Evolutionary conservation across 2,797 vertebrate species (phyloP).

Genomic region (Tenualosa thibaudeaui): DNA sequence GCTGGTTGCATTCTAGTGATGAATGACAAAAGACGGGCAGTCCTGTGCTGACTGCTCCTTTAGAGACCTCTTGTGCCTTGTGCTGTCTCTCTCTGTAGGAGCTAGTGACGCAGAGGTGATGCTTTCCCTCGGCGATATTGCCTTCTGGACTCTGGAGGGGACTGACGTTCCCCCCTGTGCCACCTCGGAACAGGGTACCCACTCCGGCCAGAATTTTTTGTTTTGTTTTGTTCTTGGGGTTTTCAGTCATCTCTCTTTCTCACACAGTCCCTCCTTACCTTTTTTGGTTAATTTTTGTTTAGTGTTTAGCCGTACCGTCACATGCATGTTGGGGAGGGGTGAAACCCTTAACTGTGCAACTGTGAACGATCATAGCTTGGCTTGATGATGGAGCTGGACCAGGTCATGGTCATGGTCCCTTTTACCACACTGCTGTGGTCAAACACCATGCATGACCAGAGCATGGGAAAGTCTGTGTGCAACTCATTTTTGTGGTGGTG

Average conservation of each 20-base stretch:
- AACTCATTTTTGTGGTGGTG: background rate
- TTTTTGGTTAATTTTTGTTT: background rate
- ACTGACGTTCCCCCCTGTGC: slow-evolving; percentile 73
- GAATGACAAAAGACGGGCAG: background rate
- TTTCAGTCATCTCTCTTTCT: background rate
- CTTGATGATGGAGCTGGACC: background rate
- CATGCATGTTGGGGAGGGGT: background rate
- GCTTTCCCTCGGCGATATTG: slow-evolving; percentile 77
- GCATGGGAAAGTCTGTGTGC: slow-evolving; percentile 4
- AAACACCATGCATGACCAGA: slow-evolving; percentile 19
- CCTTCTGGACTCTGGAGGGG: slow-evolving; percentile 81
- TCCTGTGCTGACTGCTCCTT: background rate
- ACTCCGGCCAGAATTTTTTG: background rate
- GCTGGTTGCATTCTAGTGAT: background rate
- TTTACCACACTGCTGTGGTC: background rate
- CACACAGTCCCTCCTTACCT: background rate
- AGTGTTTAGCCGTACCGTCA: background rate
- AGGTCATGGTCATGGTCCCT: slow-evolving; percentile 17
- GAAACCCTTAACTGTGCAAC: background rate
- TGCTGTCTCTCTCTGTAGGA: slow-evolving; percentile 60
- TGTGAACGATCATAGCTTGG: background rate
- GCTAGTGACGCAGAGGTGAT: slow-evolving; percentile 74
- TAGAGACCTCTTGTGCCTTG: slow-evolving; percentile 21
- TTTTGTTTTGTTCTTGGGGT: background rate
- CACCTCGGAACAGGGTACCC: slow-evolving; percentile 56